A percentile compares a stretch with the other conserved stretches of the same genome.
phyloP scores from a whole-genome alignment of 2,113 vertebrate genomes.

The Nettapus auritus region DNA sequence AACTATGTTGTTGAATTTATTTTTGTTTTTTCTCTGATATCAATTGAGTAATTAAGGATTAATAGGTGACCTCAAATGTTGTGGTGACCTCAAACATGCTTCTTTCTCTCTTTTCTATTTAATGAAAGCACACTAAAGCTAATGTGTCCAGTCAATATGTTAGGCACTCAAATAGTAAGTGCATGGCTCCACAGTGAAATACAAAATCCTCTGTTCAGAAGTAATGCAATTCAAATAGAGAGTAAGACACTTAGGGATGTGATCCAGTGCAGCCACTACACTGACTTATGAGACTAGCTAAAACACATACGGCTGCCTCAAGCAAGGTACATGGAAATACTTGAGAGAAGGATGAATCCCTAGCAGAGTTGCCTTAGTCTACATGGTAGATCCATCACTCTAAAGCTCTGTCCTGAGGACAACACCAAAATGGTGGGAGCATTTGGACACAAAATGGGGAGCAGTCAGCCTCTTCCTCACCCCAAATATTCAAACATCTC shows the following conservation, averaged over 20 bases:
- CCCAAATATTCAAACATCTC: neutral
- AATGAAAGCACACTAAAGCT: neutral
- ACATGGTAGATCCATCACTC: neutral
- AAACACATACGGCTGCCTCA: neutral
- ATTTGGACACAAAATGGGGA: neutral
- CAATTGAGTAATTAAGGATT: neutral
- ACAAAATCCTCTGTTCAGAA: neutral
- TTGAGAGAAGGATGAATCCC: neutral
- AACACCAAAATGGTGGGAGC: neutral
- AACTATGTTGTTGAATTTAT: neutral
- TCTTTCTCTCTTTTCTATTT: neutral
- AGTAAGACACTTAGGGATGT: neutral
- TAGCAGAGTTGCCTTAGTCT: neutral
- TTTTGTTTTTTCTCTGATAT: neutral
- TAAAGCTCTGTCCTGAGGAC: neutral
- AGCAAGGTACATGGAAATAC: neutral
- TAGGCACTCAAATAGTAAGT: neutral
- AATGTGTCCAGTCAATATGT: neutral
- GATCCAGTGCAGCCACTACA: neutral
- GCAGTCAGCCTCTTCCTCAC: neutral
- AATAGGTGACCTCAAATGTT: slow-evolving; percentile 1
- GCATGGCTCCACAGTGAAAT: neutral
- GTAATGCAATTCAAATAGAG: neutral
- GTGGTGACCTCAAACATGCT: neutral
- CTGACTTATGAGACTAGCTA: neutral